Evolutionary conservation across 2,888 invertebrate genomes (phyloP), one percentile per base, ranked within the genome.

Genomic region (Lacanobia wlatinum): DNA sequence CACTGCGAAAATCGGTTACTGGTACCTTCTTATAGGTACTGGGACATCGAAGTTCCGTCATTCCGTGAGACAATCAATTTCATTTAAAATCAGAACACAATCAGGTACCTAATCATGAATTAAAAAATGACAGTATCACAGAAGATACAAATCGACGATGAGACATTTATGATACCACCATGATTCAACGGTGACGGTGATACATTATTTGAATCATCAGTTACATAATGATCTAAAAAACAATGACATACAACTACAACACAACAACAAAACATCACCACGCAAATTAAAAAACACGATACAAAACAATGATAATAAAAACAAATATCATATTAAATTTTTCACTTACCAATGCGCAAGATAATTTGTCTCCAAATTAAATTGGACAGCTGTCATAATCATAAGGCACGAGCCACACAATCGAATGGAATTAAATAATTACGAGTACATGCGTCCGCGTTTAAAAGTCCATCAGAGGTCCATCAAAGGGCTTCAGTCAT

Each of bases 391-490:
- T 84, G 87, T 4, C 73, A 76, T 70, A 75, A 48, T 4, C 73
- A 76, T 70, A 75, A 48, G 34, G 69, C 75, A 70, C 68, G 75
- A 59, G 79, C 60, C 70, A 72, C 40, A 80, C 84, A 84, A 88
- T 86, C 80, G 72, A 82, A 80, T 75, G 61, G 62, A 76, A 81
- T 81, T 83, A 83, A 87, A 88, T 88, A 92, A 92, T 93, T 93
- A 89, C 78, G 83, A 87, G 64, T 87, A 88, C 90, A 90, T 89
- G 89, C 86, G 91, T 78, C 68, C 43, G 68, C 92, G 87, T 90
- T 93, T 93, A 93, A 91, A 93, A 92, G 79, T 48, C 73, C 91
- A 82, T 71, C 72, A 70, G 60, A 21, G 68, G 71, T 50, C 55
- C 71, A 77, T 82, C 77, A 73, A 70, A 82, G 84, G 83, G 87